Evolutionary conservation across 1,140 invertebrate species (phyloP).

Genomic region (Conus betulinus): DNA sequence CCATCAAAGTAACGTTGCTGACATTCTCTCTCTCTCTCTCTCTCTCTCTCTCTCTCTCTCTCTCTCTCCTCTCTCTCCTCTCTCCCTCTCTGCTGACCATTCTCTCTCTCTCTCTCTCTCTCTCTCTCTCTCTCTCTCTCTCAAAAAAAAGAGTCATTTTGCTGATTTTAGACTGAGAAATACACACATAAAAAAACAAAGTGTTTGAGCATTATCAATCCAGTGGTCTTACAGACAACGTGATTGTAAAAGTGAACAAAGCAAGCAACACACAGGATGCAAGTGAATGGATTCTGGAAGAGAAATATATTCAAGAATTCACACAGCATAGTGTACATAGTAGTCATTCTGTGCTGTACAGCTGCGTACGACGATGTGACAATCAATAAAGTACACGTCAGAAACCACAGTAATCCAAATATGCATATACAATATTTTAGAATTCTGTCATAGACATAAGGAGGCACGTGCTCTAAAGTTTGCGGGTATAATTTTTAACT

Average conservation of each 20-base stretch:
- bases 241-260: background rate
- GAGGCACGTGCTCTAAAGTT: no score
- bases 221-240: background rate
- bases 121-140: background rate
- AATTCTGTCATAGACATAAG: no score
- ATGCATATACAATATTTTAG: no score
- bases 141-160: no score
- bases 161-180: background rate
- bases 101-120: slow-evolving; percentile 20
- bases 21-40: slow-evolving; percentile 9
- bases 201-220: background rate
- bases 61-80: slow-evolving; percentile 30
- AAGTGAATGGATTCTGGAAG: background rate
- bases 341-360: no score
- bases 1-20: background rate
- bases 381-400: no score
- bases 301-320: no score
- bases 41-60: slow-evolving; percentile 32
- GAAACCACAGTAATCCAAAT: no score
- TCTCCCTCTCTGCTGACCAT: background rate
- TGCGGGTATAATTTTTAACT: no score
- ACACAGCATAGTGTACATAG: no score
- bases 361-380: no score
- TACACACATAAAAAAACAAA: background rate
- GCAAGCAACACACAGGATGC: background rate